Base-by-base conservation (phyloP, 1,140 invertebrate genomes). In the Wasmannia auropunctata region DNA sequence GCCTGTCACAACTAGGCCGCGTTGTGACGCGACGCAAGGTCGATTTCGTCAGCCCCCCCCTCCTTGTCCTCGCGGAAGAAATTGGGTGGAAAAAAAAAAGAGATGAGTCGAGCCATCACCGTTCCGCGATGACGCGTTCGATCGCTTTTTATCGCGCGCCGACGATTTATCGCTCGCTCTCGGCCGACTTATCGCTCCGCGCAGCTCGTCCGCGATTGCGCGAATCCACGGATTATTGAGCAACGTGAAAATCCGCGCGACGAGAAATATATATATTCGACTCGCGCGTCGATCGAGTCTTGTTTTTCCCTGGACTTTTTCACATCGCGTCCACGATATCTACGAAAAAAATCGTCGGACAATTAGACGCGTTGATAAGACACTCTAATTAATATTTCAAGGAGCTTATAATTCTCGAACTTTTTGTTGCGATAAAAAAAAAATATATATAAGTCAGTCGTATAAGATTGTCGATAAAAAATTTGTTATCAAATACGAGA, bases 11-110 rank as follows among this genome's bases (percentile, higher is more conserved):
- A 80, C 62, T 80, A 54, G 46, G 63, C 10, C 63, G n/a, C n/a
- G 22, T 80, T 40, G 77, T 40, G 31, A 69, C 46, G 46, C 31
- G 46, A 67, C 34, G 16, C 76, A 80, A 80, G 76, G 76, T 69
- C 49, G 77, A 80, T 80, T 80, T 69, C 77, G 49, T 56, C 77
- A 80, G 51, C 10, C 51, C 25, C 14, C 37, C 3, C 28, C 28
- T 19, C 34, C 25, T 8, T 34, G 19, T 51, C 75, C 60, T 37
- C 34, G 76, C 22, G 11, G 22, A 80, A 67, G 19, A 54, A 80
- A 80, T 69, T 80, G 31, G 31, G 34, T 67, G 63, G 8, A 51
- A 79, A 37, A n/a, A 69, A 34, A 11, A 51, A 79, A 37, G 31
- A 69, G 49, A 11, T 80, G 49, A 11, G 67, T 80, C 34, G 3